Evolutionary conservation across 2,113 vertebrate species (phyloP).

Genomic region (Marmota flaviventris): DNA sequence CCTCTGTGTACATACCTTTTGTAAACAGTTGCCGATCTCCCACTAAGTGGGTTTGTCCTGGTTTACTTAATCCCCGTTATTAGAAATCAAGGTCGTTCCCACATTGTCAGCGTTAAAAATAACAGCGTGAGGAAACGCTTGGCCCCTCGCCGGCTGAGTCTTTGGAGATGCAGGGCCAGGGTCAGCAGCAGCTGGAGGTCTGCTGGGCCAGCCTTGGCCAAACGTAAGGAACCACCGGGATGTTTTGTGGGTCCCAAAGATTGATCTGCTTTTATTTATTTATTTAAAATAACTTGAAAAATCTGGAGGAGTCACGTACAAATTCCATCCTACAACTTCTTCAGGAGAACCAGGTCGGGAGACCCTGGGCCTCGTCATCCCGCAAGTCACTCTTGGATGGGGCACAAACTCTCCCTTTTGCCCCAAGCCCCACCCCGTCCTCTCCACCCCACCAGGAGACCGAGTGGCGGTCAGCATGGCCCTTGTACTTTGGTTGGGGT

Average conservation of each 20-base stretch:
- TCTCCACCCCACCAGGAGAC: fast-evolving
- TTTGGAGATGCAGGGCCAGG: fast-evolving
- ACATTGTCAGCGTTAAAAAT: neutral
- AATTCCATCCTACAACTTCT: neutral
- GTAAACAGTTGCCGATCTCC: conserved; percentile 22
- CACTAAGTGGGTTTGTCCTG: neutral
- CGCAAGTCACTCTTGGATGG: neutral
- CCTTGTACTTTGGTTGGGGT: fast-evolving
- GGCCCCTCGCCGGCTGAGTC: neutral
- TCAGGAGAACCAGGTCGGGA: neutral
- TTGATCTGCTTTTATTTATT: neutral
- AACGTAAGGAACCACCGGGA: neutral
- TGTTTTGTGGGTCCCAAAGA: neutral
- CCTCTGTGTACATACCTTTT: neutral
- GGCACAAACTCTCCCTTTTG: fast-evolving
- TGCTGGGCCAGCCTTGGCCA: neutral
- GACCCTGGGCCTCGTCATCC: neutral
- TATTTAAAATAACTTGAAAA: neutral
- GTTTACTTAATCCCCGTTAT: neutral
- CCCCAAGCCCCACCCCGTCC: neutral
- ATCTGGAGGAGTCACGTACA: neutral
- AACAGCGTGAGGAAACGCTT: neutral
- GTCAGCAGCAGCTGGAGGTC: neutral
- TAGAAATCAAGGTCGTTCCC: neutral
- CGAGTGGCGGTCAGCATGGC: fast-evolving